Base-by-base conservation (phyloP, 1,140 invertebrate genomes). In the Spodoptera litura region DNA sequence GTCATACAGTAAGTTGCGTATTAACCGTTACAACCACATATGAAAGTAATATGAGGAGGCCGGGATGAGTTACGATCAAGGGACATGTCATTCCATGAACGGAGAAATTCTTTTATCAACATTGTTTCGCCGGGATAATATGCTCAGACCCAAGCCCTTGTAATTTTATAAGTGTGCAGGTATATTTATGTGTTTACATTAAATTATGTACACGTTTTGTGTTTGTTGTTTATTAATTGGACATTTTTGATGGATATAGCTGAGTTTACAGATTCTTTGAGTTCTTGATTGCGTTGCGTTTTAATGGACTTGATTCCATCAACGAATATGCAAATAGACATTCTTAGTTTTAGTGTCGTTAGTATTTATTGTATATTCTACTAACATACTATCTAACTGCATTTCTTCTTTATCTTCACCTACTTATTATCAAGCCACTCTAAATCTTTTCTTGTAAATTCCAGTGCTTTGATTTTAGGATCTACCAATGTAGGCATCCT, bases 81-180 rank as follows among this genome's bases (percentile, higher is more conserved):
- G 86, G 85, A 88, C 86, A 83, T 79, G 85, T 87, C 84, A 85
- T 87, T 85, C 74, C 80, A 61, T 70, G 79, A 84, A 85, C 84
- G 85, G 78, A 78, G 83, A 85, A 89, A 87, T 89, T 86, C 86
- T 87, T 86, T 84, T 85, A 87, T 85, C 83, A 86, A 89, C 87
- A 84, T 85, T 87, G 84, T 85, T 87, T 85, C 83, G 74, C 66
- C 8, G 64, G 85, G 79, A 81, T 86, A 87, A 84, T 83, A 86
- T 83, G 80, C 78, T 71, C 59, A 71, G 78, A 52, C 56, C 59
- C 56, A 20, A 49, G 49, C 12, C 20, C 58, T 20, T 75, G 25
- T 62, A 59, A 62, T 75, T 62, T 75, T 75, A 53, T 75, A 62
- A 64, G 58, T 27, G 55, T 4, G 27, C 52, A 61, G 44, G 27